phyloP scores from a whole-genome alignment of 2,797 vertebrate genomes.

The Betta splendens region DNA sequence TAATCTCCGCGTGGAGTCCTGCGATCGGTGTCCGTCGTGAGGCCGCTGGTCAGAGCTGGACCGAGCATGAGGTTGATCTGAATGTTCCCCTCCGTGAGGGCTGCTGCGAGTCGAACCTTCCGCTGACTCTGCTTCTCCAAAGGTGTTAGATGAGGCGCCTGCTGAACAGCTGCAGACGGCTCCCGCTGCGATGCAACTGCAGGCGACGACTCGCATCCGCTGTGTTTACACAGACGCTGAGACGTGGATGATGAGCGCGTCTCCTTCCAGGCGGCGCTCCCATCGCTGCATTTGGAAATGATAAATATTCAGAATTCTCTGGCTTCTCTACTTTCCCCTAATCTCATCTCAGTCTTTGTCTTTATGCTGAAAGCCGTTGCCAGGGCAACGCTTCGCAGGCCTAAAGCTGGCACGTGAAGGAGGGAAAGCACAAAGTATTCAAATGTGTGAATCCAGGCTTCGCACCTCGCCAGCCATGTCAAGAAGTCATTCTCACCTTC shows the following conservation, averaged over 20 bases:
- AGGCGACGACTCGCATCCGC: slow-evolving; percentile 11
- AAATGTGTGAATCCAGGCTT: slow-evolving; percentile 42
- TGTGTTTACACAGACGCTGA: background rate
- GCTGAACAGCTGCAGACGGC: slow-evolving; percentile 28
- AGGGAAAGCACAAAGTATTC: slow-evolving; percentile 26
- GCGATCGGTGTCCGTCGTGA: no score
- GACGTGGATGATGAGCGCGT: background rate
- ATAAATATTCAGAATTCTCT: slow-evolving; percentile 7
- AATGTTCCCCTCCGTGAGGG: no score
- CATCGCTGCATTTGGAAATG: background rate
- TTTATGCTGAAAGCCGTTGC: slow-evolving; percentile 53
- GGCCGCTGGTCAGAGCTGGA: no score
- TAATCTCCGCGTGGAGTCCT: no score
- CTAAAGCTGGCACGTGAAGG: slow-evolving; percentile 16
- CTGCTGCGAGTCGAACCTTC: no score
- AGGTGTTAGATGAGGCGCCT: no score
- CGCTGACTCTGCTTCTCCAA: no score
- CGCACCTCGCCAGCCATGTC: slow-evolving; percentile 47
- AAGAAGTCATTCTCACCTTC: slow-evolving; percentile 62
- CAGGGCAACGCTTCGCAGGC: slow-evolving; percentile 34
- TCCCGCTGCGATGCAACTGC: slow-evolving; percentile 42
- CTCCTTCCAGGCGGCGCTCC: no score
- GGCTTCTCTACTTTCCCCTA: slow-evolving; percentile 15
- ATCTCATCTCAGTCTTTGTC: slow-evolving; percentile 56
- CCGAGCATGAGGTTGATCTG: no score